Percentiles rank a stretch among this genome's conserved stretches.
phyloP scores from a whole-genome alignment of 2,888 invertebrate genomes.

The Steromphala cineraria region DNA sequence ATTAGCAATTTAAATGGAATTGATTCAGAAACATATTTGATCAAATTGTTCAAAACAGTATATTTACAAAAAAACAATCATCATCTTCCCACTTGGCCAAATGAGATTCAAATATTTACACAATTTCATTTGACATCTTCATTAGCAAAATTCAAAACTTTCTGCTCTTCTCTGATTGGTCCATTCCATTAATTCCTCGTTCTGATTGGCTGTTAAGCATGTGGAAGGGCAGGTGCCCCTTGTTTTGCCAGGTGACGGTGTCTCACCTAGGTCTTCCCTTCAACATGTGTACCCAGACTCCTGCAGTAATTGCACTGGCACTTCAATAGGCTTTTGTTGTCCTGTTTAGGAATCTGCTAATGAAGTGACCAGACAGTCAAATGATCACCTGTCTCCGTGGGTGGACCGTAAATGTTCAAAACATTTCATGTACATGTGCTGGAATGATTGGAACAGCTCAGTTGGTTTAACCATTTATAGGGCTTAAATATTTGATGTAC shows the following conservation, averaged over 20 bases:
- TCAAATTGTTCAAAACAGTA: too few species aligned
- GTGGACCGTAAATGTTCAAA: not conserved
- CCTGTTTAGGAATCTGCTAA: not conserved
- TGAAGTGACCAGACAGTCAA: not conserved
- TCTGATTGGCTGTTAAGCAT: not conserved
- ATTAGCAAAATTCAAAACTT: too few species aligned
- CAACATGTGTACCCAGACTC: not conserved
- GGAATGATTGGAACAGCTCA: too few species aligned
- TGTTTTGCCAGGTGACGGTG: not conserved
- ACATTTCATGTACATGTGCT: not conserved
- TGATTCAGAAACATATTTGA: too few species aligned
- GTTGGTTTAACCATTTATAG: too few species aligned
- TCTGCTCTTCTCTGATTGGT: not conserved
- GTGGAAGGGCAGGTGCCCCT: not conserved
- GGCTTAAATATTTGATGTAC: too few species aligned
- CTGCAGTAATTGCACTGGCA: not conserved
- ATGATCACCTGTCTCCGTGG: not conserved
- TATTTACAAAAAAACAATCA: too few species aligned
- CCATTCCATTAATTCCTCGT: not conserved
- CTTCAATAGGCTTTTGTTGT: not conserved
- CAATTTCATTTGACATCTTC: too few species aligned
- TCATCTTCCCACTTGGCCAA: too few species aligned
- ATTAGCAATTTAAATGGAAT: too few species aligned
- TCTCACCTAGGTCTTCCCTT: not conserved
- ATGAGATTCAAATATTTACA: too few species aligned